Conservation (phyloP, 2,797 vertebrate species). For the Botia almorhae region DNA sequence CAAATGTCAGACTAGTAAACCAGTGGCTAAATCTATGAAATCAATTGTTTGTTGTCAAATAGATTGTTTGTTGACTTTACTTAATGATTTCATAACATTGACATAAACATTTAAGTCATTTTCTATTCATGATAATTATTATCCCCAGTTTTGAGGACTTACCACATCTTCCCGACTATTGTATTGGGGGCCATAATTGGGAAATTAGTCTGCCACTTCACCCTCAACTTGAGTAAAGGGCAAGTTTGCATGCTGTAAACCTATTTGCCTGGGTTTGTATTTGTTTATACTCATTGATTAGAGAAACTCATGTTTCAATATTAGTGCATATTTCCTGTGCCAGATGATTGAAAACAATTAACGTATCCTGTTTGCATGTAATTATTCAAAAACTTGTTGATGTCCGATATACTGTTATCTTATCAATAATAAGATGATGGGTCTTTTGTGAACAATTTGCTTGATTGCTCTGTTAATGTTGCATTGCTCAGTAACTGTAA, state of each 20-base stretch:
- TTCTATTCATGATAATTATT: slow-evolving; percentile 62
- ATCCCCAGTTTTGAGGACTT: slow-evolving; percentile 12
- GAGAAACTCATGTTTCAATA: background rate
- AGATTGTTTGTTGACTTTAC: background rate
- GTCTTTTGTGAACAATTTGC: background rate
- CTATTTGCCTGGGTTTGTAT: slow-evolving; percentile 2
- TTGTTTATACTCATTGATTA: background rate
- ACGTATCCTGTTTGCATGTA: background rate
- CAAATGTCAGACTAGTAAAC: no score
- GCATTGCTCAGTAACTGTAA: background rate
- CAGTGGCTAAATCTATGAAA: no score
- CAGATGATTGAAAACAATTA: no score
- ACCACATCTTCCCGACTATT: slow-evolving; percentile 60
- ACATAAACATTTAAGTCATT: slow-evolving; percentile 69
- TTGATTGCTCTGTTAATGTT: background rate
- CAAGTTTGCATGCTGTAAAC: slow-evolving; percentile 65
- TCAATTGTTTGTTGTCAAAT: background rate
- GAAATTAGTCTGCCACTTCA: slow-evolving; percentile 57
- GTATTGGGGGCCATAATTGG: slow-evolving; percentile 64
- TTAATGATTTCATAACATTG: slow-evolving; percentile 32
- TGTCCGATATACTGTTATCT: background rate
- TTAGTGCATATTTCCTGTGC: background rate
- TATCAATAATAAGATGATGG: background rate
- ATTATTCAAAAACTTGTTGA: background rate
- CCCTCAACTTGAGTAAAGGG: slow-evolving; percentile 41